Conservation (phyloP, 1,140 invertebrate genomes). For the Drosophila lowei region DNA sequence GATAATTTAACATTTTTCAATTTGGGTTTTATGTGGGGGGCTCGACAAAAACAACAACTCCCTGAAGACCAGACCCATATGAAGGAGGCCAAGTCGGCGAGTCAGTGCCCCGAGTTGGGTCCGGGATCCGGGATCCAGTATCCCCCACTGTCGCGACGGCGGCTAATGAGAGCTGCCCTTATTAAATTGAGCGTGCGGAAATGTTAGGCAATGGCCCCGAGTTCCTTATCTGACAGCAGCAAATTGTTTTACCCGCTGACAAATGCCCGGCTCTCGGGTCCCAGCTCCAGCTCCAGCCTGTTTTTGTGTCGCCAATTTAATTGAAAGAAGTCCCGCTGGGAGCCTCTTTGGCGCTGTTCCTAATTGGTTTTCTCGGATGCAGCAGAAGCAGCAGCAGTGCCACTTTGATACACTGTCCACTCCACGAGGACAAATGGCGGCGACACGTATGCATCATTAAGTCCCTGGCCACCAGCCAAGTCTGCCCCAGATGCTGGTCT, state of each 20-base stretch:
- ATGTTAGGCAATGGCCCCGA: conserved; percentile 46
- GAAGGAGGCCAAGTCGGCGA: not conserved
- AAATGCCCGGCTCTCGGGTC: conserved; percentile 23
- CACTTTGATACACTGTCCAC: conserved; percentile 40
- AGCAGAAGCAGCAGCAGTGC: conserved; percentile 30
- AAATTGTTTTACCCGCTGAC: conserved; percentile 51
- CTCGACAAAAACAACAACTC: conserved; percentile 1
- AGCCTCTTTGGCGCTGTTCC: conserved; percentile 60
- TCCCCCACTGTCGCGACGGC: conserved; percentile 2
- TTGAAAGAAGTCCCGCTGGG: conserved; percentile 46
- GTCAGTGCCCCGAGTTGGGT: not conserved
- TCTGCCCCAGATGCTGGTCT: not conserved
- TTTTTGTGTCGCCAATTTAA: conserved; percentile 41
- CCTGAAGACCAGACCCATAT: conserved; percentile 10
- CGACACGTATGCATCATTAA: conserved; percentile 76
- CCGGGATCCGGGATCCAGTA: not conserved
- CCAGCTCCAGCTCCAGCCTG: conserved; percentile 16
- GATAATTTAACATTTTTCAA: conserved; percentile 73
- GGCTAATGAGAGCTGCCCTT: conserved; percentile 46
- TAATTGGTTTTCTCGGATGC: conserved; percentile 62
- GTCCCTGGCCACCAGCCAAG: conserved; percentile 58
- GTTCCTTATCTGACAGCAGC: conserved; percentile 42
- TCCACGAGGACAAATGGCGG: conserved; percentile 43
- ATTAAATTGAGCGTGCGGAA: conserved; percentile 52
- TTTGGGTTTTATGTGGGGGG: conserved; percentile 31